Conservation (phyloP, 2,113 vertebrate species). For the Odontesthes bonariensis region DNA sequence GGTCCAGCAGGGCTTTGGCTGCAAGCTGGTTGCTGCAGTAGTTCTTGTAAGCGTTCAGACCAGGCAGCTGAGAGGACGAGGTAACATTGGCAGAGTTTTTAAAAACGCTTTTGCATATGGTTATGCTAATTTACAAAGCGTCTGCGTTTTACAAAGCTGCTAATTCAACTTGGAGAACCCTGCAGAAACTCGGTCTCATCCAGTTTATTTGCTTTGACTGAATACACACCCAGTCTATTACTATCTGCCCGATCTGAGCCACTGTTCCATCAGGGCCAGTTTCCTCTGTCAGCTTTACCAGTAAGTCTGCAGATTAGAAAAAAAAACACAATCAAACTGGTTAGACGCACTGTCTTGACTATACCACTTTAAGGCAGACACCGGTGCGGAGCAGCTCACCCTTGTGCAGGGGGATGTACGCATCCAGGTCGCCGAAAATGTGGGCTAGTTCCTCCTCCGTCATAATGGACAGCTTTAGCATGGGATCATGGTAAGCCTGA, state of each 20-base stretch:
- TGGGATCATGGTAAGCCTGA: conserved; percentile 97
- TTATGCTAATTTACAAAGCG: no score
- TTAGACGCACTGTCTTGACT: not conserved
- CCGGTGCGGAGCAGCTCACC: conserved; percentile 50
- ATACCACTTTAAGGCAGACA: not conserved
- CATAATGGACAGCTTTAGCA: conserved; percentile 98
- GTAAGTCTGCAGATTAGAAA: conserved; percentile 76
- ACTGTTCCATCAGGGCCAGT: conserved; percentile 93
- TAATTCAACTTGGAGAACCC: no score
- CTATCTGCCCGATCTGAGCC: conserved; percentile 91
- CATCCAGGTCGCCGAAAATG: conserved; percentile 96
- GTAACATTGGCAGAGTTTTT: not conserved
- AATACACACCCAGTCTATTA: conserved; percentile 92
- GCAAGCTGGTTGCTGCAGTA: conserved; percentile 98
- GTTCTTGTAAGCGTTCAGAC: conserved; percentile 92
- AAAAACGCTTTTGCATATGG: no score
- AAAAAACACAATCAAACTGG: not conserved
- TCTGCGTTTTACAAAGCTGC: not conserved
- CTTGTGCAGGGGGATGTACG: conserved; percentile 97
- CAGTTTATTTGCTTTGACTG: not conserved
- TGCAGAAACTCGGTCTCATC: no score
- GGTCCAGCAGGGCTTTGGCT: conserved; percentile 96
- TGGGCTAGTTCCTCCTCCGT: conserved; percentile 94
- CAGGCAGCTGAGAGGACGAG: conserved; percentile 84
- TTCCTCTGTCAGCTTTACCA: conserved; percentile 89